Evolutionary conservation across 2,113 vertebrate genomes (phyloP).

Genomic region (Climacteris rufus): DNA sequence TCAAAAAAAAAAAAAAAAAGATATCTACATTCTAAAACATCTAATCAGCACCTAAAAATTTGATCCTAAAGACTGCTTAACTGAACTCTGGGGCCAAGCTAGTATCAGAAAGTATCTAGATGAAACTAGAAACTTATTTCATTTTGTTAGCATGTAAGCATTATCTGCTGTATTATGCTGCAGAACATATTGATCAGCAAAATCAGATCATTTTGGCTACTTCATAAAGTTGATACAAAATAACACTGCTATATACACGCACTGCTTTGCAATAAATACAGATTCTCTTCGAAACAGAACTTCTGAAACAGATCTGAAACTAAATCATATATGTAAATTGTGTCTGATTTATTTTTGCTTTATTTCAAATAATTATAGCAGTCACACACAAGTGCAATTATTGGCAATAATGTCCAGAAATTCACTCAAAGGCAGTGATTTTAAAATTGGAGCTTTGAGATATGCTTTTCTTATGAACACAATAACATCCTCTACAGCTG

Average conservation of each 20-base stretch:
- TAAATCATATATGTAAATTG: background rate
- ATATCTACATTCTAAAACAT: background rate
- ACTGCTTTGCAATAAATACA: background rate
- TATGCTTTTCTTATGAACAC: background rate
- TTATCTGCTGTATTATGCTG: background rate
- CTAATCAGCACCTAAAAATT: background rate
- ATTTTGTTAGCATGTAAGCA: background rate
- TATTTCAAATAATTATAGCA: background rate
- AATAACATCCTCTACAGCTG: background rate
- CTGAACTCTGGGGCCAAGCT: background rate
- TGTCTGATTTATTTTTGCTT: background rate
- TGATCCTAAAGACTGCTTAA: background rate
- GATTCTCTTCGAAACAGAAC: background rate
- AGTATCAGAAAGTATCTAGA: background rate
- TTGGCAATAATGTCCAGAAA: background rate
- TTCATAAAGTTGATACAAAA: background rate
- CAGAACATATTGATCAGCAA: background rate
- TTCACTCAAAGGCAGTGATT: background rate
- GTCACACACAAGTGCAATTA: background rate
- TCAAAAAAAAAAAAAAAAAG: background rate
- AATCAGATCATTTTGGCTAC: background rate
- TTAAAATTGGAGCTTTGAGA: background rate
- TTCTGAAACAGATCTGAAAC: background rate
- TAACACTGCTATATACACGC: background rate
- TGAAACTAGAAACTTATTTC: background rate